These are phyloP conservation scores for Pseudochaenichthys georgianus DNA, from an alignment of 2,797 vertebrate species.

Conservation along the genomic window DNA sequence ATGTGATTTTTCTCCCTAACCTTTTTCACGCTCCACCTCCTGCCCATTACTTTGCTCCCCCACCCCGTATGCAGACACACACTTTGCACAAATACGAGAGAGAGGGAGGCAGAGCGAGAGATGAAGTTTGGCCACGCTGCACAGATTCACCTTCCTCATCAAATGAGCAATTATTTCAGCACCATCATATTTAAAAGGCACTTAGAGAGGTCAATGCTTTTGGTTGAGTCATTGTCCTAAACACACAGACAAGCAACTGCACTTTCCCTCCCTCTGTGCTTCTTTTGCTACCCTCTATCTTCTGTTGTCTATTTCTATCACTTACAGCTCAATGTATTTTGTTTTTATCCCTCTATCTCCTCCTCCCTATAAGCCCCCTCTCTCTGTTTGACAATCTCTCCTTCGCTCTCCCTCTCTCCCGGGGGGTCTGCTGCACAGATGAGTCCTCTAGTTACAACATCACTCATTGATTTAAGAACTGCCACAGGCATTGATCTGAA, in stretches of 20 bases:
- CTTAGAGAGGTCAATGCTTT: constrained; percentile 59
- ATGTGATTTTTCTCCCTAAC: constrained; percentile 75
- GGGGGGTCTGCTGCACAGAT: constrained; percentile 72
- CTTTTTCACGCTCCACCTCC: constrained; percentile 77
- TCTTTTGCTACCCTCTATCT: background rate
- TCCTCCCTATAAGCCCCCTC: constrained; percentile 9
- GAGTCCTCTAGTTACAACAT: constrained; percentile 79
- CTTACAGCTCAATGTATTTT: constrained; percentile 37
- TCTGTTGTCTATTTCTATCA: constrained; percentile 24
- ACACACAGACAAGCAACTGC: constrained; percentile 5
- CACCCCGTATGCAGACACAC: constrained; percentile 46
- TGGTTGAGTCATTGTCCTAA: constrained; percentile 43
- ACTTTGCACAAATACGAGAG: constrained; percentile 44
- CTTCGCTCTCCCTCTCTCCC: constrained; percentile 35
- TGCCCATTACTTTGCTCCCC: constrained; percentile 66
- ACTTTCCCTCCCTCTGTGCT: background rate
- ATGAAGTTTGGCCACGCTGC: constrained; percentile 33
- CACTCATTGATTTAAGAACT: constrained; percentile 83
- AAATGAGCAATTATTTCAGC: constrained; percentile 73
- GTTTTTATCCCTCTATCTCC: constrained; percentile 19
- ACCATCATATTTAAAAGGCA: constrained; percentile 64
- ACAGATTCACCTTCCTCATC: constrained; percentile 64
- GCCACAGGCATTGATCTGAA: constrained; percentile 83
- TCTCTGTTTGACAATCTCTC: constrained; percentile 39
- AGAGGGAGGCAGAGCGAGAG: background rate